A percentile compares a stretch with the other conserved stretches of the same genome.
phyloP scores from a whole-genome alignment of 1,140 invertebrate species.

The Dreissena polymorpha region DNA sequence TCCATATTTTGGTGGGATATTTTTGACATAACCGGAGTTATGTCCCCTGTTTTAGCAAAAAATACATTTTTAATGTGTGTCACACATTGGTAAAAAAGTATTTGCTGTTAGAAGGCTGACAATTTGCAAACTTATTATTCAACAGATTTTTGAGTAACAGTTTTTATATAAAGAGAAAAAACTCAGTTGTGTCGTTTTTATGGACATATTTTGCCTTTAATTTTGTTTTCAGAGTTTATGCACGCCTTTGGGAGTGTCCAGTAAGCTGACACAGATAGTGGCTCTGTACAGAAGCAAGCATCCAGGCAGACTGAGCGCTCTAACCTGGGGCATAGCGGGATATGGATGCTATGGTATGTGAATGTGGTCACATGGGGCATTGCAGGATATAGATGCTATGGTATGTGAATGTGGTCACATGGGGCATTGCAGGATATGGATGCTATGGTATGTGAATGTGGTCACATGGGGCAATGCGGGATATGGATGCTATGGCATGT shows the following conservation, averaged over 20 bases:
- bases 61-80: no score
- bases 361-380: neutral
- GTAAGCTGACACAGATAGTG: slow-evolving; percentile 42
- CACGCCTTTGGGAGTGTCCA: slow-evolving; percentile 41
- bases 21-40: no score
- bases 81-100: no score
- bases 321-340: slow-evolving; percentile 49
- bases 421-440: neutral
- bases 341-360: slow-evolving; percentile 55
- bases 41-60: no score
- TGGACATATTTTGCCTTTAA: no score
- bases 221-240: slow-evolving; percentile 29
- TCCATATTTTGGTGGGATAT: no score
- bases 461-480: neutral
- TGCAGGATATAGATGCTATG: neutral
- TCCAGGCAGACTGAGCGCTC: slow-evolving; percentile 36
- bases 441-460: no score
- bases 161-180: no score
- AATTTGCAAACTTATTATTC: no score
- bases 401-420: neutral
- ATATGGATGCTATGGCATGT: neutral
- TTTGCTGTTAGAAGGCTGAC: no score
- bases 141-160: no score
- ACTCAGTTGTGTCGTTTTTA: no score
- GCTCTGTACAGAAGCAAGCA: slow-evolving; percentile 42